These are phyloP conservation scores for Columba livia DNA, from an alignment of 2,113 vertebrate genomes.

Conservation along the genomic window DNA sequence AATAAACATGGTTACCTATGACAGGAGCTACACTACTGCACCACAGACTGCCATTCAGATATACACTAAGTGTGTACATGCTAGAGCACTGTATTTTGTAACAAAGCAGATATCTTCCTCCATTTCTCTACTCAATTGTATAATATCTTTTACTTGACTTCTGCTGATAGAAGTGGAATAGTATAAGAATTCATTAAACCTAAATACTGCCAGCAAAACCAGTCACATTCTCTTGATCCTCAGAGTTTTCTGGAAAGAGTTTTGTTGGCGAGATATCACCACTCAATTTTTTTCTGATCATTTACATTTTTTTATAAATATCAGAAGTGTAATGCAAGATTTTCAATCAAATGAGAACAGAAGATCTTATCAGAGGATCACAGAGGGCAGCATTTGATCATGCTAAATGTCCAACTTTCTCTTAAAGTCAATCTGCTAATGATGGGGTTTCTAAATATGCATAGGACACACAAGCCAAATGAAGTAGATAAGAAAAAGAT, in stretches of 20 bases:
- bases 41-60: neutral
- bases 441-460: neutral
- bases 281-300: neutral
- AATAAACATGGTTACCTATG: neutral
- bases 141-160: neutral
- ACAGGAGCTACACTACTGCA: neutral
- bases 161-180: neutral
- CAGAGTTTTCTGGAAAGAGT: neutral
- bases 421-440: neutral
- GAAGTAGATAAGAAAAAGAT: neutral
- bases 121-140: rapidly evolving
- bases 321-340: neutral
- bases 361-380: neutral
- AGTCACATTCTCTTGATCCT: neutral
- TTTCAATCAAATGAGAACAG: neutral
- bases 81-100: neutral
- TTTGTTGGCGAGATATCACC: neutral
- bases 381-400: neutral
- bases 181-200: neutral
- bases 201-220: neutral
- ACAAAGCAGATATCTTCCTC: neutral
- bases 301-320: neutral
- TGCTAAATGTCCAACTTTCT: neutral
- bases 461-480: neutral
- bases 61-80: neutral